Conservation (phyloP, 2,888 invertebrate genomes). For the Eilema caniola region DNA sequence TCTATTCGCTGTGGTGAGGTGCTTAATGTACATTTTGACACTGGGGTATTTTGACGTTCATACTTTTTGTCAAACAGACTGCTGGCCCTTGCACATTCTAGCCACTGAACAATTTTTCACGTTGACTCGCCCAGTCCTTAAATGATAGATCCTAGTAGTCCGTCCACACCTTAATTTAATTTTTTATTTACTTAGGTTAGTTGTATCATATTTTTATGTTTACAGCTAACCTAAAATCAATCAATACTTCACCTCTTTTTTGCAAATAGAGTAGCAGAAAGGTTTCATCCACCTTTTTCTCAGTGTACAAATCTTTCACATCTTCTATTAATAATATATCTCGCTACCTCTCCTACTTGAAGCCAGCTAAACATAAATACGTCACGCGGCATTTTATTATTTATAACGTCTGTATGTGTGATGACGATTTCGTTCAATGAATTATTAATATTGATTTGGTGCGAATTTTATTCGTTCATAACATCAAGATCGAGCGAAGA, state of each 20-base stretch:
- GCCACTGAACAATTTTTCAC: no score
- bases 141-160: no score
- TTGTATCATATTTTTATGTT: no score
- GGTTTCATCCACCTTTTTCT: not conserved
- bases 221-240: not conserved
- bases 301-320: not conserved
- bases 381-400: conserved; percentile 54
- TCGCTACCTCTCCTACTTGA: conserved; percentile 1
- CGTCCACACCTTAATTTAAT: no score
- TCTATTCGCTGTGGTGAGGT: no score
- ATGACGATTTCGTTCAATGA: conserved; percentile 58
- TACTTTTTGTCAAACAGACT: no score
- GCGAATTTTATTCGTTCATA: conserved; percentile 36
- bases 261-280: no score
- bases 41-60: no score
- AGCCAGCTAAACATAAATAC: conserved; percentile 32
- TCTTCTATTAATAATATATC: not conserved
- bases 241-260: not conserved
- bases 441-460: conserved; percentile 53
- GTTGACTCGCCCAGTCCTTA: no score
- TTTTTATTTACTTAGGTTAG: no score
- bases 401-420: conserved; percentile 58
- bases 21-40: no score
- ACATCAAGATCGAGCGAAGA: conserved; percentile 26
- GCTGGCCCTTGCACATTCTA: no score